Conservation (phyloP, 2,113 vertebrate genomes). For the Bucco capensis region DNA sequence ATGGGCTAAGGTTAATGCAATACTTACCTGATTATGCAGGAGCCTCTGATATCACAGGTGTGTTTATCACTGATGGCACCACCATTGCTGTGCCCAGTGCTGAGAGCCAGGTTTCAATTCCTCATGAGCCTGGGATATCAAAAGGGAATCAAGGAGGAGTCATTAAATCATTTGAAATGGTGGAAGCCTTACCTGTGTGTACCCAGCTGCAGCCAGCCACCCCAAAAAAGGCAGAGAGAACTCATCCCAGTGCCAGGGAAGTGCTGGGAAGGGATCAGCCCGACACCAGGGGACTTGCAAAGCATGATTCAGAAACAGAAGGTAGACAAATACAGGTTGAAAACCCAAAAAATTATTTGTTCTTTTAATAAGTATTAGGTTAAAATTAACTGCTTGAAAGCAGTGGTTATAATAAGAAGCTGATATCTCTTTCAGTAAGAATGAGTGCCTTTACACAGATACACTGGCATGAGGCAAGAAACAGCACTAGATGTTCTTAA, state of each 20-base stretch:
- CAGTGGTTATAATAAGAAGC: not conserved
- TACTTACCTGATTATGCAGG: slow-evolving; percentile 33
- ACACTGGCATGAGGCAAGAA: not conserved
- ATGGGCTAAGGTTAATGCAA: slow-evolving; percentile 46
- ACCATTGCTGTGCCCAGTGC: not conserved
- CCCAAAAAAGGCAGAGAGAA: not conserved
- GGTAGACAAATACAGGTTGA: not conserved
- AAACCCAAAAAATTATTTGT: too few relatives aligned
- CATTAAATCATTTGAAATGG: not conserved
- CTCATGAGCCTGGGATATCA: not conserved
- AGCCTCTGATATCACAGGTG: slow-evolving; percentile 18
- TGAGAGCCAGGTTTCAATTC: not conserved
- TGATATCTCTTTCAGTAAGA: not conserved
- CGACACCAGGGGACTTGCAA: not conserved
- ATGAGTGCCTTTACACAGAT: not conserved
- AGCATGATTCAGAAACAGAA: not conserved
- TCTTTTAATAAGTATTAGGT: not conserved
- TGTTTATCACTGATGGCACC: not conserved
- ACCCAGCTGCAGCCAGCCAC: not conserved
- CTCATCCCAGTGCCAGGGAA: not conserved
- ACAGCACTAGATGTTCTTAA: not conserved
- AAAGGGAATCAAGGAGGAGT: not conserved
- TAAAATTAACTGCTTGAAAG: not conserved
- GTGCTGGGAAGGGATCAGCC: not conserved
- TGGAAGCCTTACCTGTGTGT: not conserved